phyloP scores from a whole-genome alignment of 1,140 invertebrate species.

The Procambarus clarkii region DNA sequence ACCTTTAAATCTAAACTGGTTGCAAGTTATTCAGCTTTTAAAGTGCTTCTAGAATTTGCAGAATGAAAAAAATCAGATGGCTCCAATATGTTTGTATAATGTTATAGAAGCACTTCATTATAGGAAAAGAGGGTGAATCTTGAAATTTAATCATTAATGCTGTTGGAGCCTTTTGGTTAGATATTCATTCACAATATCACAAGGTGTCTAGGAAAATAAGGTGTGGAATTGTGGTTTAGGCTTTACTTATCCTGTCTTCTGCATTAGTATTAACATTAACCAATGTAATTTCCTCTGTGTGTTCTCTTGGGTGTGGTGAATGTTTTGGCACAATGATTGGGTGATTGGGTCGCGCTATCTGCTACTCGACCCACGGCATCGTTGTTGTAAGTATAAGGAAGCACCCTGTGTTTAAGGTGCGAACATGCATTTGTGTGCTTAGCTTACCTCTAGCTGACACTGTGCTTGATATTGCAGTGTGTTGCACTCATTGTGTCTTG shows the following conservation, averaged over 20 bases:
- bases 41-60: not conserved
- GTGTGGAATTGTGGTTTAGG: not conserved
- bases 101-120: not conserved
- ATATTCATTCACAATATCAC: not conserved
- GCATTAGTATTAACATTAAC: conserved; percentile 41
- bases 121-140: not conserved
- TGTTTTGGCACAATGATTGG: conserved; percentile 38
- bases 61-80: not conserved
- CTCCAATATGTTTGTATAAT: not conserved
- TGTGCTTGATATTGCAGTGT: conserved; percentile 26
- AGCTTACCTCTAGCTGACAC: conserved; percentile 31
- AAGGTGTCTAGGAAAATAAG: not conserved
- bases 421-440: conserved; percentile 21
- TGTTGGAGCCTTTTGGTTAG: not conserved
- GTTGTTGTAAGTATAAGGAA: conserved; percentile 43
- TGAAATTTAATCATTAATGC: not conserved
- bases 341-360: conserved; percentile 34
- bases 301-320: conserved; percentile 54
- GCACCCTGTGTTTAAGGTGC: not conserved
- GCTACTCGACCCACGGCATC: conserved; percentile 28
- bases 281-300: conserved; percentile 45
- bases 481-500: conserved; percentile 2
- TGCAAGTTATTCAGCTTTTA: not conserved
- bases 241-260: conserved; percentile 17
- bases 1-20: not conserved